Conservation (phyloP, 1,140 invertebrate species). For the Zaprionus africanus region DNA sequence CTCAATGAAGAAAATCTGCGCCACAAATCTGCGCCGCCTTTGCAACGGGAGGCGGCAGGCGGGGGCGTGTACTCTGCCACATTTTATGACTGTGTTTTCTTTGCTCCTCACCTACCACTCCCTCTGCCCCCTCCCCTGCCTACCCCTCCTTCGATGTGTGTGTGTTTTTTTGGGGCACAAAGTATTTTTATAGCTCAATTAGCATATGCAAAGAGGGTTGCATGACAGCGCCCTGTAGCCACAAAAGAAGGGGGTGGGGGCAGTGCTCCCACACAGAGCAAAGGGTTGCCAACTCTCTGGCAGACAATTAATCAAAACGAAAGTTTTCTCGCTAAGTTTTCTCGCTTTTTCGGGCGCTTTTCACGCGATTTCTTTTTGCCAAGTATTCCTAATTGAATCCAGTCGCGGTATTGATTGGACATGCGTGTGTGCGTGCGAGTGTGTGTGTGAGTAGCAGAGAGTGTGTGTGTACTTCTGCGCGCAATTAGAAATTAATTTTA, state of each 20-base stretch:
- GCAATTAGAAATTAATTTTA: constrained; percentile 82
- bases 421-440: constrained; percentile 2
- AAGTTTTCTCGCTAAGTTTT: constrained; percentile 10
- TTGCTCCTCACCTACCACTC: constrained; percentile 4
- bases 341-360: background rate
- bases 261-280: background rate
- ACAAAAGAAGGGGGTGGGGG: background rate
- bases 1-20: constrained; percentile 60
- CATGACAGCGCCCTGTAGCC: constrained; percentile 25
- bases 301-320: constrained; percentile 64
- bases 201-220: constrained; percentile 65
- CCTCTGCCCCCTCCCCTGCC: background rate
- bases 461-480: constrained; percentile 70
- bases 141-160: constrained; percentile 15
- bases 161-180: constrained; percentile 57
- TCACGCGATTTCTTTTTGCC: constrained; percentile 4
- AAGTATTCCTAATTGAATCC: constrained; percentile 2
- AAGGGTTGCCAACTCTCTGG: constrained; percentile 38
- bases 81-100: constrained; percentile 73
- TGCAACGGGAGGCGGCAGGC: constrained; percentile 2
- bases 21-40: constrained; percentile 44
- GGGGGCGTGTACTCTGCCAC: constrained; percentile 7
- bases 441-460: background rate
- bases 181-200: constrained; percentile 82
- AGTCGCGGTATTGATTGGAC: constrained; percentile 20